Conservation (phyloP, 2,797 vertebrate genomes). For the Mionectes olivaceus region DNA sequence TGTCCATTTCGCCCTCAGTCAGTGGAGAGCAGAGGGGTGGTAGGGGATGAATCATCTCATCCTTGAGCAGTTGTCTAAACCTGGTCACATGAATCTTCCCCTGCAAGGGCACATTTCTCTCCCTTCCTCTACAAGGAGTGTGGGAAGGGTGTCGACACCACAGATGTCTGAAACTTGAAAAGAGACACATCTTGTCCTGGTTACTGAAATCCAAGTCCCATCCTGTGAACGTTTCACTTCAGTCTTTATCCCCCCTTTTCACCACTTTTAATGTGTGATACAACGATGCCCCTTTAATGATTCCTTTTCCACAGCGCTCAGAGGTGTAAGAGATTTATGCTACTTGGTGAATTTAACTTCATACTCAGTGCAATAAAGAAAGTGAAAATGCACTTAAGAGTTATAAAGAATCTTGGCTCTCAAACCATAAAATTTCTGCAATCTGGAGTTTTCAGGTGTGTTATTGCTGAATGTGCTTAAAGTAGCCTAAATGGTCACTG, state of each 20-base stretch:
- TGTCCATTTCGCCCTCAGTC: neutral
- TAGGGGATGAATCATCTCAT: neutral
- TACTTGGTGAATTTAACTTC: constrained; percentile 25
- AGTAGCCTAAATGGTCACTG: neutral
- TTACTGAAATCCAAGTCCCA: neutral
- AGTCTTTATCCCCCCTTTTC: neutral
- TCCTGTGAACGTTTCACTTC: neutral
- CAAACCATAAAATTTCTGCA: constrained; percentile 11
- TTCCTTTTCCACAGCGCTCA: neutral
- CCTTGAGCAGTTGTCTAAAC: neutral
- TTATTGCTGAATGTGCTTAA: constrained; percentile 16
- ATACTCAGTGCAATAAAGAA: neutral
- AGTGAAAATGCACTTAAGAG: constrained; percentile 28
- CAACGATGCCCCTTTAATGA: neutral
- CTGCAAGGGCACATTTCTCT: neutral
- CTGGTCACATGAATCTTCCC: neutral
- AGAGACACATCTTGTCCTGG: neutral
- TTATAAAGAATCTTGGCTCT: constrained; percentile 38
- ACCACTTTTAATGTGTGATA: neutral
- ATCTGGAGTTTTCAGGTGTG: constrained; percentile 5
- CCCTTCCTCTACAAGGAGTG: neutral
- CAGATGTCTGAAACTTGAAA: constrained; percentile 10
- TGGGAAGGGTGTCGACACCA: constrained; percentile 12
- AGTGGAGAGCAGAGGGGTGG: neutral
- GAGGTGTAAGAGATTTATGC: constrained; percentile 36